These are phyloP conservation scores for Zosterops borbonicus DNA, from an alignment of 2,113 vertebrate genomes.

Conservation along the genomic window DNA sequence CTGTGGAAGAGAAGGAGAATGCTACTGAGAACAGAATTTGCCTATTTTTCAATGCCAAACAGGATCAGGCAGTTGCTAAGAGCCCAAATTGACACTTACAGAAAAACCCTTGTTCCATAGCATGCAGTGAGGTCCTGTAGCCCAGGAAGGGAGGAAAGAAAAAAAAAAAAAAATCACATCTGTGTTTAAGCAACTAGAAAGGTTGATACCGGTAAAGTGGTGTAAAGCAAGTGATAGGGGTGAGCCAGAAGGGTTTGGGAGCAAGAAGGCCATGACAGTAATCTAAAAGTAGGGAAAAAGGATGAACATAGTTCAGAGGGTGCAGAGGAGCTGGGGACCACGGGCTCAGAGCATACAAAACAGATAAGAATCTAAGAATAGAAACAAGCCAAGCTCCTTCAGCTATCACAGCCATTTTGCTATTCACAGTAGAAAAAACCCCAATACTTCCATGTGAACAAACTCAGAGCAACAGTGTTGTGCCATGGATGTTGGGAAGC, in stretches of 20 bases:
- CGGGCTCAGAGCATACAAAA: not conserved
- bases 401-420: not conserved
- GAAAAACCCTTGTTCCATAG: not conserved
- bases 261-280: not conserved
- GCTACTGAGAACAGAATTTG: not conserved
- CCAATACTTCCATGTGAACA: not conserved
- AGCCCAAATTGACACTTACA: not conserved
- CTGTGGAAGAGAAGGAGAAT: not conserved
- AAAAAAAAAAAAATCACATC: not conserved
- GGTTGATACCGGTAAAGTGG: not conserved
- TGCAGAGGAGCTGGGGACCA: not conserved
- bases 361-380: not conserved
- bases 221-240: not conserved
- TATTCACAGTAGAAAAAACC: not conserved
- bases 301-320: not conserved
- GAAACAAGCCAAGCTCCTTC: not conserved
- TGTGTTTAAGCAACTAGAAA: not conserved
- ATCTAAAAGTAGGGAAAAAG: not conserved
- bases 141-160: not conserved
- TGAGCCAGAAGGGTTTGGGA: not conserved
- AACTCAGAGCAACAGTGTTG: not conserved
- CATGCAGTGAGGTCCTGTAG: not conserved
- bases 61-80: not conserved
- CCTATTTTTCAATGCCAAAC: not conserved
- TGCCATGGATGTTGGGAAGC: not conserved